Percentiles rank a stretch among this genome's conserved stretches.
These are phyloP conservation scores for Aplysia californica DNA, from an alignment of 1,140 invertebrate genomes.

Conservation along the genomic window DNA sequence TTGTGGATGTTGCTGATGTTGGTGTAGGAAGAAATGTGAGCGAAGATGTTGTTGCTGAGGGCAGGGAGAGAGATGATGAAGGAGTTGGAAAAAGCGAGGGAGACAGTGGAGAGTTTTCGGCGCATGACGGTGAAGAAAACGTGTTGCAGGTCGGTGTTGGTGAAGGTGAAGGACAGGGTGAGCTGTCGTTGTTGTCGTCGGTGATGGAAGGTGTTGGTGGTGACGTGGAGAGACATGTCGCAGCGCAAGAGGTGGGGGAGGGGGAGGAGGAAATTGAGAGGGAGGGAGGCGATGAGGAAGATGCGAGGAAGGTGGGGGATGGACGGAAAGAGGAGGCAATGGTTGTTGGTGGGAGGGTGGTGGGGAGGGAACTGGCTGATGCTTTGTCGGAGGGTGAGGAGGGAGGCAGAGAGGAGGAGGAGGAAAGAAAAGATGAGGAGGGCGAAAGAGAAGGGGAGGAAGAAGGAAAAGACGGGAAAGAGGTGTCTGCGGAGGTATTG, in stretches of 20 bases:
- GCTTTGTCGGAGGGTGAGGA: neutral
- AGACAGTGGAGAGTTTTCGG: neutral
- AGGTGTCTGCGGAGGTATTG: neutral
- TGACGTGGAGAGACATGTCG: too few relatives aligned
- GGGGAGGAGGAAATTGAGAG: conserved; percentile 27
- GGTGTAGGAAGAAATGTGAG: neutral
- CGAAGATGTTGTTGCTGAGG: neutral
- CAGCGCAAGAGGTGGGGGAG: conserved; percentile 6
- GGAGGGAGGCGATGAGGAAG: neutral
- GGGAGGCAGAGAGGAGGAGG: conserved; percentile 22
- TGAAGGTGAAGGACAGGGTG: neutral
- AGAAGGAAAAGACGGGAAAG: neutral
- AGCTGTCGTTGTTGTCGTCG: too few relatives aligned
- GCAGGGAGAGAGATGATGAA: neutral
- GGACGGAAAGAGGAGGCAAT: neutral
- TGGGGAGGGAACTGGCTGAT: too few relatives aligned
- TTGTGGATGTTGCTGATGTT: neutral
- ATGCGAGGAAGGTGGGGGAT: neutral
- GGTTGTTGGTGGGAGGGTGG: too few relatives aligned
- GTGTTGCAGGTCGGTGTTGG: neutral
- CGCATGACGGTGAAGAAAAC: neutral
- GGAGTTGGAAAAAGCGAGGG: neutral
- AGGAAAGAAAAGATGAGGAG: neutral
- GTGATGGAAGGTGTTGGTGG: too few relatives aligned
- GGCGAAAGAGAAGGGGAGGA: neutral